phyloP scores from a whole-genome alignment of 2,888 invertebrate genomes.

The Pyrocoelia pectoralis region DNA sequence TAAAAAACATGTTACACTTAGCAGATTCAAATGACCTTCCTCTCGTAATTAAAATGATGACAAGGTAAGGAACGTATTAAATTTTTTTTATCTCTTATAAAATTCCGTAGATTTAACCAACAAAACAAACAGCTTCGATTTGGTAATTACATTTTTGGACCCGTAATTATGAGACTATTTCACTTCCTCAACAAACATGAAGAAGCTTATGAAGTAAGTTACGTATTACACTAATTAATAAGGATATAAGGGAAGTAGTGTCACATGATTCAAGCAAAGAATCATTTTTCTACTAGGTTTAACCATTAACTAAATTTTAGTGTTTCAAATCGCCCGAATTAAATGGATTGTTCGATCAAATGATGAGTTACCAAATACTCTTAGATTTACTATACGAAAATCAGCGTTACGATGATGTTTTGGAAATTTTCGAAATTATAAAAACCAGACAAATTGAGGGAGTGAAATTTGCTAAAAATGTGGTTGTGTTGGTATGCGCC shows the following conservation, averaged over 20 bases:
- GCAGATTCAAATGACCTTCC: conserved; percentile 71
- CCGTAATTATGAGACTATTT: conserved; percentile 82
- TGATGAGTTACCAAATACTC: conserved; percentile 71
- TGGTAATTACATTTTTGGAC: conserved; percentile 84
- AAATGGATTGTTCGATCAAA: conserved; percentile 76
- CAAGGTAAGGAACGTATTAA: conserved; percentile 63
- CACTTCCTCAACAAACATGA: conserved; percentile 74
- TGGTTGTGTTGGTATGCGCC: conserved; percentile 71
- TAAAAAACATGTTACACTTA: conserved; percentile 82
- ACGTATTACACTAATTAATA: conserved; percentile 13
- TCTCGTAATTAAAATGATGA: conserved; percentile 72
- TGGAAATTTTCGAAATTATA: conserved; percentile 69
- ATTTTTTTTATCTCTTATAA: background rate
- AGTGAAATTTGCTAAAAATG: conserved; percentile 72
- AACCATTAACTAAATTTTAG: conserved; percentile 51
- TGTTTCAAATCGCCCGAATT: conserved; percentile 70
- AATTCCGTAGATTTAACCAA: conserved; percentile 69
- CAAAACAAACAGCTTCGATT: conserved; percentile 77
- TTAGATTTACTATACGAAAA: conserved; percentile 76
- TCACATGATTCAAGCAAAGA: no score
- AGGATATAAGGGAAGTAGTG: background rate
- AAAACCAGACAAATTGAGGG: conserved; percentile 69
- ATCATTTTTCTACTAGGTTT: background rate
- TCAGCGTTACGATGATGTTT: conserved; percentile 71
- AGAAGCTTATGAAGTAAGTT: conserved; percentile 68